phyloP scores from a whole-genome alignment of 2,797 vertebrate genomes.

The Myiothlypis chrysogaster region DNA sequence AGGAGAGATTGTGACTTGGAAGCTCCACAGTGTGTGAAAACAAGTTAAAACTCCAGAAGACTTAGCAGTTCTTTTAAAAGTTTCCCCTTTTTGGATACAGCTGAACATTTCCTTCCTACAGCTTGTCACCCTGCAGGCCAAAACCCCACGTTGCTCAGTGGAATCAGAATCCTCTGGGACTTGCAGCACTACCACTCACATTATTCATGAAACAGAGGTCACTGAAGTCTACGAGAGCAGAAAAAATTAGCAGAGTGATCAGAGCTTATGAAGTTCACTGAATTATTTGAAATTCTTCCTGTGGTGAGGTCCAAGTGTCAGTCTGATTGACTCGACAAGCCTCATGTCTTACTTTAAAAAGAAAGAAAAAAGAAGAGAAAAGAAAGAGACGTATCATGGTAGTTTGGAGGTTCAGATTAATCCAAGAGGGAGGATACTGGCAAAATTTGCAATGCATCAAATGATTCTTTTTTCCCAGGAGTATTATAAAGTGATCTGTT shows the following conservation, averaged over 20 bases:
- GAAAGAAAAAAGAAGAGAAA: neutral
- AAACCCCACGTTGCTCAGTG: neutral
- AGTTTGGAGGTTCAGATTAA: neutral
- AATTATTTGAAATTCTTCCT: neutral
- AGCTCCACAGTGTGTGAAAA: conserved; percentile 22
- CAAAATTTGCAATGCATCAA: neutral
- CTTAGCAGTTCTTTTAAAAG: neutral
- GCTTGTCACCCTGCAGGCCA: conserved; percentile 2
- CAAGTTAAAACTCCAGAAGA: neutral
- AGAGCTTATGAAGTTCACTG: neutral
- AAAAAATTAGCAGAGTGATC: neutral
- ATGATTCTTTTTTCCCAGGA: conserved; percentile 24
- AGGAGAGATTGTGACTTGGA: conserved; percentile 29
- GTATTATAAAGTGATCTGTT: conserved; percentile 22
- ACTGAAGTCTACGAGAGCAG: neutral
- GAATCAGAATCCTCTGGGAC: neutral
- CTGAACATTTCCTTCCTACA: neutral
- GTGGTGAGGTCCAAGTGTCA: neutral
- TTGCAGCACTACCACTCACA: neutral
- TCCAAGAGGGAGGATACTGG: neutral
- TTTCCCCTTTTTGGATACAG: neutral
- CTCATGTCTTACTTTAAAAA: neutral
- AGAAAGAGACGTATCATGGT: neutral
- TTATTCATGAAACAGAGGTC: neutral
- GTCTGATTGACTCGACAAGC: neutral